A percentile compares a stretch with the other conserved stretches of the same genome.
Evolutionary conservation across 2,113 vertebrate species (phyloP).

Genomic region (Columba janthina): DNA sequence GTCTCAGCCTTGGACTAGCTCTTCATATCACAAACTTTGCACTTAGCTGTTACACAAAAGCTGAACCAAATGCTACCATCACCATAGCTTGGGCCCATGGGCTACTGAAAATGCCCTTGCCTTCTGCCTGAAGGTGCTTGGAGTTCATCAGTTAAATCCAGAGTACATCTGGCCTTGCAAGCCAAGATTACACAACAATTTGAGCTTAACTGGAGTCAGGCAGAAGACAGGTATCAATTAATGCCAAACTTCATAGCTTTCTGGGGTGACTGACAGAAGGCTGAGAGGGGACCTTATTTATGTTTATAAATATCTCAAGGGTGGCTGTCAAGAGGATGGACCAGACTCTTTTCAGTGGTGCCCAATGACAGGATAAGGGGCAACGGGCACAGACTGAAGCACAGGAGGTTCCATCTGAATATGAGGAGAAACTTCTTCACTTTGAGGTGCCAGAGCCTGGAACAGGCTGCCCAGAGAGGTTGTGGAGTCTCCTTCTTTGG

Average conservation of each 20-base stretch:
- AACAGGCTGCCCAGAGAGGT: no score
- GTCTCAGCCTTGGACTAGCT: background rate
- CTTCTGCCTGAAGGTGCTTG: background rate
- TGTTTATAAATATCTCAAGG: no score
- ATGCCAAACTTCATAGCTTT: background rate
- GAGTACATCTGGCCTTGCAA: background rate
- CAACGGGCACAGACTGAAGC: no score
- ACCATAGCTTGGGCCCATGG: background rate
- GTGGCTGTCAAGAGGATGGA: no score
- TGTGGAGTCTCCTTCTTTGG: no score
- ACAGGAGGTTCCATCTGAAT: no score
- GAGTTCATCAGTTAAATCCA: background rate
- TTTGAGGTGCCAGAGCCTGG: no score
- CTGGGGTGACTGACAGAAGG: background rate
- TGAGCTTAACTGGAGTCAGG: background rate
- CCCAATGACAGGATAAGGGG: no score
- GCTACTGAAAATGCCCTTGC: background rate
- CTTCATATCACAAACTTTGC: background rate
- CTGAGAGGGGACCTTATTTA: no score
- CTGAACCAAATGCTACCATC: background rate
- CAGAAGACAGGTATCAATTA: background rate
- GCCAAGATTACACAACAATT: background rate
- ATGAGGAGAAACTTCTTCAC: no score
- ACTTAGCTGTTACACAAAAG: rapidly evolving
- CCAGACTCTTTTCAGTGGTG: no score